Evolutionary conservation across 23 tunicate genomes (phyloP).

Genomic region (Botrylloides violaceus): DNA sequence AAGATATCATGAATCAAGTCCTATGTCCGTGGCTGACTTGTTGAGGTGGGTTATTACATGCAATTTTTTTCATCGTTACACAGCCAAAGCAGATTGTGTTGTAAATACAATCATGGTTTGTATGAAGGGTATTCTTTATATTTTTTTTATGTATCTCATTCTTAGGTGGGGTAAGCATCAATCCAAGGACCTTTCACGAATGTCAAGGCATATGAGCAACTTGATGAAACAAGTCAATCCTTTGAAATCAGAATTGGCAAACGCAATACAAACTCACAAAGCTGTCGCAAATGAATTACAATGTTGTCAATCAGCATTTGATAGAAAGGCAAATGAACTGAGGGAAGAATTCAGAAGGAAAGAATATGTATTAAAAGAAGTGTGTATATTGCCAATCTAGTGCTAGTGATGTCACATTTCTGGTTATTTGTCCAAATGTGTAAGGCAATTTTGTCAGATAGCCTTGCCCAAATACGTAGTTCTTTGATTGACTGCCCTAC

Average conservation of each 20-base stretch:
- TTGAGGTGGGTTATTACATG: constrained; percentile 61
- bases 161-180: constrained; percentile 79
- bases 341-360: constrained; percentile 25
- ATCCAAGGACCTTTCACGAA: constrained; percentile 67
- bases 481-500: too few relatives aligned
- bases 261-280: constrained; percentile 22
- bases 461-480: too few relatives aligned
- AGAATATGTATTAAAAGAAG: constrained; percentile 43
- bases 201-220: constrained; percentile 53
- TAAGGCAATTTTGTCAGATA: too few relatives aligned
- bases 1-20: constrained; percentile 27
- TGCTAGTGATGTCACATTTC: too few relatives aligned
- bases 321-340: constrained; percentile 41
- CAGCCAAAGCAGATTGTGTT: too few relatives aligned
- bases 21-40: constrained; percentile 74
- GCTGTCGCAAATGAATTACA: constrained; percentile 19
- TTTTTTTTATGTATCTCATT: neutral
- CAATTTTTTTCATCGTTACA: too few relatives aligned
- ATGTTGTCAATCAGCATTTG: constrained; percentile 11
- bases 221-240: constrained; percentile 70
- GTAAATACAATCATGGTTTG: too few relatives aligned
- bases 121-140: too few relatives aligned
- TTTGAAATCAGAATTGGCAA: constrained; percentile 43
- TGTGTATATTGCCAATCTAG: neutral
- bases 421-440: too few relatives aligned